Base-by-base conservation (phyloP, 2,113 vertebrate species). In the Aplodontia rufa region DNA sequence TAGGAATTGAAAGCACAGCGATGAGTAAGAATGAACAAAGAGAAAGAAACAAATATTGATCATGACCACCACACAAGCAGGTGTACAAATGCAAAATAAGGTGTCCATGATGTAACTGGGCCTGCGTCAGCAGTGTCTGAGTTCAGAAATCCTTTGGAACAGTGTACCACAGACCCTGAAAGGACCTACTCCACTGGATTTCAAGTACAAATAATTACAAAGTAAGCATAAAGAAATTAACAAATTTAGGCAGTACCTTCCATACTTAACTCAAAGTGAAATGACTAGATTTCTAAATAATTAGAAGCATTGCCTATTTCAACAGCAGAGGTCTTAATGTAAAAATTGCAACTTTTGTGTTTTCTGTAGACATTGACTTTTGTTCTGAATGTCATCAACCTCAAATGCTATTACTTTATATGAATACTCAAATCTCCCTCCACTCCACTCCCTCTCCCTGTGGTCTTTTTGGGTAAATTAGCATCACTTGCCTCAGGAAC, bases 301-400 rank as follows among this genome's bases (percentile, higher is more conserved):
- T 81, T 90, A 82, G 42, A 92, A 88, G 81, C 28, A 69, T 62
- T 42, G 2, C 30, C 13, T 51, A 35, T 45, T 78, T 95, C 47
- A 47, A 22, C 12, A 37, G 5, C 55, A 51, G 24, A 55, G 62
- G 35, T 87, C 62, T 93, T 88, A 82, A 55, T 75, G 66, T 85
- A 84, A 75, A 90, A 93, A 85, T 79, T 37, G 9, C 11, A 84
- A 17, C 35, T 35, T 91, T 53, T 51, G 19, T 93, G 66, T 87
- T 96, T 93, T 84, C 69, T 90, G 53, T 45, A 68, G 84, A 69
- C 76, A 90, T 74, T 91, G 93, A 96, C 66, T 97, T 74, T 79
- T 47, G 19, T 66, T 81, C 35, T n/a, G 58, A n/a, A 42, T 85
- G 35, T 93, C 80, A 81, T 74, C 95, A 85, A 30, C 83, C 19